phyloP scores from a whole-genome alignment of 2,113 vertebrate species.

The Rutilus rutilus region DNA sequence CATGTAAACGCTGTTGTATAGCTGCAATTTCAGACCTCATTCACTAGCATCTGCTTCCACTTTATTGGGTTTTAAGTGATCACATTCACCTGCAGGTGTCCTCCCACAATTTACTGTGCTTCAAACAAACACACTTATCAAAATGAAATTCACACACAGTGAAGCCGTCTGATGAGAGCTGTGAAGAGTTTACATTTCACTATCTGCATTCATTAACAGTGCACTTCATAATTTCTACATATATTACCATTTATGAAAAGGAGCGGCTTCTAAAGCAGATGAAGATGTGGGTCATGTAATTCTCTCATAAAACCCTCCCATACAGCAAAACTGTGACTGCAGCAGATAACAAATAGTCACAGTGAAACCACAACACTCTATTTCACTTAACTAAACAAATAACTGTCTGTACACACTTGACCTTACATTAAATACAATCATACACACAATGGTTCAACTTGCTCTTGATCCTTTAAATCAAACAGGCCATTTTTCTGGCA shows the following conservation, averaged over 20 bases:
- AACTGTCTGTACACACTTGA: not conserved
- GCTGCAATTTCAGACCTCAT: not conserved
- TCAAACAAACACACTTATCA: conserved; percentile 18
- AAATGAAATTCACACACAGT: not conserved
- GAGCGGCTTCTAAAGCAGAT: not conserved
- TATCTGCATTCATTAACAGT: conserved; percentile 24
- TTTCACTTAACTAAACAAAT: conserved; percentile 28
- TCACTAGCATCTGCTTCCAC: conserved; percentile 32
- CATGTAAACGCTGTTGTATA: not conserved
- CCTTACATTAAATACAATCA: conserved; percentile 5
- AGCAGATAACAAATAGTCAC: not conserved
- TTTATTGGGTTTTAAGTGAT: conserved; percentile 13
- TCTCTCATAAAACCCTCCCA: not conserved
- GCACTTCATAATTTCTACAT: conserved; percentile 21
- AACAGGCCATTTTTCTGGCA: not conserved
- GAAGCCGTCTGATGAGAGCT: conserved; percentile 11
- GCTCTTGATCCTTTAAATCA: not conserved
- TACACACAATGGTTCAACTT: not conserved
- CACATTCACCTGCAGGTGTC: conserved; percentile 29
- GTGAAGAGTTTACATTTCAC: conserved; percentile 32
- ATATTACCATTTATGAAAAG: conserved; percentile 26
- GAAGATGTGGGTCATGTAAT: not conserved
- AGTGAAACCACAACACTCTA: not conserved
- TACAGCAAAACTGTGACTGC: not conserved
- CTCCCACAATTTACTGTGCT: not conserved